phyloP scores from a whole-genome alignment of 2,888 invertebrate species.

The Macrophya alboannulata region DNA sequence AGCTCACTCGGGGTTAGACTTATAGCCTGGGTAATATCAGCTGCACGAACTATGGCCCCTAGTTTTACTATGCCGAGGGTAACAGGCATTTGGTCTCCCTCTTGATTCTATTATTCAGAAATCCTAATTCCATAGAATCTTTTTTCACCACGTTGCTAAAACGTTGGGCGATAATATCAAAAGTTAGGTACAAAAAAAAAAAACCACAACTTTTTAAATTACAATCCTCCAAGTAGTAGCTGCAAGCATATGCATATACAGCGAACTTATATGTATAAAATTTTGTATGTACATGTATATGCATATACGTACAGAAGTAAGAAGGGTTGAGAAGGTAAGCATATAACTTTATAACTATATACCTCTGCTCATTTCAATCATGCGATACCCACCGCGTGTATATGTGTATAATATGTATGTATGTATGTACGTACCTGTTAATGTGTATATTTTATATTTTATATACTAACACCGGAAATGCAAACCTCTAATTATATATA shows the following conservation, averaged over 20 bases:
- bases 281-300: too few species aligned
- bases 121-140: conserved; percentile 32
- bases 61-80: neutral
- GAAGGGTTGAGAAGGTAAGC: conserved; percentile 1
- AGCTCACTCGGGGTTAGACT: conserved; percentile 13
- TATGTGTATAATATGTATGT: too few species aligned
- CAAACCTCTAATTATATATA: conserved; percentile 23
- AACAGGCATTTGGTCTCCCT: conserved; percentile 1
- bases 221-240: neutral
- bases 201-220: neutral
- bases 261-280: too few species aligned
- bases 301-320: neutral
- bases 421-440: neutral
- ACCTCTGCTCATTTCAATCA: conserved; percentile 17
- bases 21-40: conserved; percentile 4
- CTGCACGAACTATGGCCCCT: conserved; percentile 13
- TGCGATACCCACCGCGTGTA: neutral
- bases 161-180: neutral
- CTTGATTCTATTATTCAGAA: conserved; percentile 30
- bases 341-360: neutral
- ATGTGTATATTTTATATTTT: conserved; percentile 7
- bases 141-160: neutral
- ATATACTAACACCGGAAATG: conserved; percentile 31
- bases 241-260: neutral
- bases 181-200: neutral